Conservation (phyloP, 2,797 vertebrate species). For the Oreochromis mossambicus region DNA sequence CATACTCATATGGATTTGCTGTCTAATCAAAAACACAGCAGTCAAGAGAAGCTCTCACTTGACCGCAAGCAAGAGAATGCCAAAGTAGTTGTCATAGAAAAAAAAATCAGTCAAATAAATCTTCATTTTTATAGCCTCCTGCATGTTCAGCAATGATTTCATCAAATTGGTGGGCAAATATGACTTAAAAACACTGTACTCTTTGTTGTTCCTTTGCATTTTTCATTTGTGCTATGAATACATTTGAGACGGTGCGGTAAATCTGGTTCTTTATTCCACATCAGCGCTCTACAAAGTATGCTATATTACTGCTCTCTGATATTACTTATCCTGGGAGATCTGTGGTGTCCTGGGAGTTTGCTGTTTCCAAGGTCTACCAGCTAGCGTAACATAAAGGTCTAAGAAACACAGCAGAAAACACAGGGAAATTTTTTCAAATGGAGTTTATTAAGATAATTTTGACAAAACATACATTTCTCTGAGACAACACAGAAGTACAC, state of each 20-base stretch:
- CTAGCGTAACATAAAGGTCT: not conserved
- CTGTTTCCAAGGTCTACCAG: not conserved
- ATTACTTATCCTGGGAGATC: not conserved
- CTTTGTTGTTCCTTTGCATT: not conserved
- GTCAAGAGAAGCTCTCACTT: not conserved
- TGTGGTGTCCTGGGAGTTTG: not conserved
- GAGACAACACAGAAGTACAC: constrained; percentile 35
- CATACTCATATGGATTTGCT: not conserved
- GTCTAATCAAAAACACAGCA: not conserved
- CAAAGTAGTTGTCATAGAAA: not conserved
- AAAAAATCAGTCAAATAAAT: not conserved
- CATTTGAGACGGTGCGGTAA: not conserved
- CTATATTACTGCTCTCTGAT: not conserved
- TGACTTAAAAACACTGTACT: not conserved
- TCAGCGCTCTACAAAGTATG: not conserved
- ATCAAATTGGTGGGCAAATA: not conserved
- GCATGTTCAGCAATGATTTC: not conserved
- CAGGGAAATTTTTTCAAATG: constrained; percentile 20
- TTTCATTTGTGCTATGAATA: not conserved
- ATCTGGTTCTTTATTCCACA: not conserved
- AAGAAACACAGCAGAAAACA: not conserved
- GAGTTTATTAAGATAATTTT: constrained; percentile 65
- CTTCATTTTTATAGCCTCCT: not conserved
- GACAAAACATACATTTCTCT: constrained; percentile 41
- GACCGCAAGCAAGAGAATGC: not conserved